Base-by-base conservation (phyloP, 2,113 vertebrate genomes). In the Rhinoptilus africanus region DNA sequence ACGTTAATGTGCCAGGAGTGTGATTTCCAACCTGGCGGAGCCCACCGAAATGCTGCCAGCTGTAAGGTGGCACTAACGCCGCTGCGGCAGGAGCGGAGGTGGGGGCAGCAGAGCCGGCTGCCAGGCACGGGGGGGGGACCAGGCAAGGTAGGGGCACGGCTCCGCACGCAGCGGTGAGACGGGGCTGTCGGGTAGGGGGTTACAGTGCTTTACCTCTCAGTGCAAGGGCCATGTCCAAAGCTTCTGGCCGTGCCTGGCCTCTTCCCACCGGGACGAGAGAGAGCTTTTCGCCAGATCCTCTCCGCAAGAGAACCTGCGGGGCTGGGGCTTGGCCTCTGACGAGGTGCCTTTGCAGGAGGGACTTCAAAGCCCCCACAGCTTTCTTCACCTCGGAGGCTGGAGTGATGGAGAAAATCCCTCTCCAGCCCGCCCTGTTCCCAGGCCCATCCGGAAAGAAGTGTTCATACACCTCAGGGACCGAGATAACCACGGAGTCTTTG, bases 381-480 rank as follows among this genome's bases (percentile, higher is more conserved):
- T 59, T 97, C 78, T 59, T 95, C 76, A 96, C 83, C 76, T 97
- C 92, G 0, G 76, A 96, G 89, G 93, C 43, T 2, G 95, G 73
- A 27, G 95, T 1, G 12, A 64, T 2, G 0, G 97, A 75, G 71
- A 97, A 79, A 62, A 96, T 37, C 54, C 10, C 37, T 27, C 64
- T 53, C 92, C 68, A 69, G 59, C 88, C 30, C 6, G 1, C 62
- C 83, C 81, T 91, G 93, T 24, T 59, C 30, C 24, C 41, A 51
- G 96, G 6, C 5, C 64, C 7, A 4, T 98, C 98, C 8, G 91
- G 88, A 45, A 98, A 98, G 91, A 99, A 98, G 85, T 98, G 94
- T 53, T 99, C 99, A 2, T 98, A 99, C 17, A 97, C 93, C 26
- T 99, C 99, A 3, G 98, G 95, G 41, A 96, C 79, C 0, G 97